phyloP scores from a whole-genome alignment of 1,140 invertebrate genomes.

The Ostrea denselamellosa region DNA sequence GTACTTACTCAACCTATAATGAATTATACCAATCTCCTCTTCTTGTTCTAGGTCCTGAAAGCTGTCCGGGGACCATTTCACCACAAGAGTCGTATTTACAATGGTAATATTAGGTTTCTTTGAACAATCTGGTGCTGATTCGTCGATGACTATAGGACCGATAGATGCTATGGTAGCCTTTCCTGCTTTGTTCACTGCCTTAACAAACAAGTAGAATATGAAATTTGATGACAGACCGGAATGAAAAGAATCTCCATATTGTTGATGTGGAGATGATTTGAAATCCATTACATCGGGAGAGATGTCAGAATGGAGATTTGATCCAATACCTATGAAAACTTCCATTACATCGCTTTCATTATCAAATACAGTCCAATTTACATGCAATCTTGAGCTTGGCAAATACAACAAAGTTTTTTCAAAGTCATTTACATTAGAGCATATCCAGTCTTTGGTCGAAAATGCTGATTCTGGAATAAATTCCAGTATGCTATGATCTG shows the following conservation, averaged over 20 bases:
- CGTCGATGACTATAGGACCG: constrained; percentile 60
- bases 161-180: constrained; percentile 28
- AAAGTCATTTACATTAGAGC: constrained; percentile 50
- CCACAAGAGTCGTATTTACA: constrained; percentile 24
- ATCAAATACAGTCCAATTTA: constrained; percentile 48
- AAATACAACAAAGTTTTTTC: background rate
- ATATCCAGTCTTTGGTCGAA: constrained; percentile 43
- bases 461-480: constrained; percentile 32
- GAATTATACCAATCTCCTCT: constrained; percentile 44
- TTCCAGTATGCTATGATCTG: background rate
- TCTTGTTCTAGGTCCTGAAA: constrained; percentile 57
- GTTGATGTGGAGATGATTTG: constrained; percentile 40
- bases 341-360: constrained; percentile 49
- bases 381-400: constrained; percentile 30
- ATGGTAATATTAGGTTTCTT: constrained; percentile 27
- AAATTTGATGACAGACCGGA: constrained; percentile 49
- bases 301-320: background rate
- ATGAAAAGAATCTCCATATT: constrained; percentile 47
- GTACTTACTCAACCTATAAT: constrained; percentile 53
- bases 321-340: constrained; percentile 48
- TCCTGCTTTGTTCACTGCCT: constrained; percentile 57
- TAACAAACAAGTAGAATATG: constrained; percentile 59
- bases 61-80: constrained; percentile 42
- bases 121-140: constrained; percentile 53
- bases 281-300: constrained; percentile 54